Evolutionary conservation across 2,113 vertebrate genomes (phyloP).

Genomic region (Sakesphorus luctuosus): DNA sequence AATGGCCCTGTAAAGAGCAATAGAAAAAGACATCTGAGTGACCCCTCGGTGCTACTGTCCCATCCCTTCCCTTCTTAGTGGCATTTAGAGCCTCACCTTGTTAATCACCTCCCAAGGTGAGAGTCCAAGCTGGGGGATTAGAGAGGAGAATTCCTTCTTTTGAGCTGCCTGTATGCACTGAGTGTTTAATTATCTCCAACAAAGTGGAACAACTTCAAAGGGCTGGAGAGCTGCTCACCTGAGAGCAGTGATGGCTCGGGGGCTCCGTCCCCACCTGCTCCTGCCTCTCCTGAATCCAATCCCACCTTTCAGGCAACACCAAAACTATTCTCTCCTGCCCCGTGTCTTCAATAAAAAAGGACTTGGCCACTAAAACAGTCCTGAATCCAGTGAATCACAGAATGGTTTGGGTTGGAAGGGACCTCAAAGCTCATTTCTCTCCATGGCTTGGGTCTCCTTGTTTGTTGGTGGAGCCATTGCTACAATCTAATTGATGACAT

Average conservation of each 20-base stretch:
- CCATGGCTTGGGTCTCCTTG: too few species aligned
- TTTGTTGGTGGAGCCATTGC: too few species aligned
- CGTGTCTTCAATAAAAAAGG: neutral
- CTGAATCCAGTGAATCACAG: neutral
- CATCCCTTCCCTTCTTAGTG: neutral
- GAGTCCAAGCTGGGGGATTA: neutral
- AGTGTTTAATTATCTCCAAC: neutral
- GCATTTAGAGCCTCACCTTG: conserved; percentile 59
- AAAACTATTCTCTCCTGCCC: neutral
- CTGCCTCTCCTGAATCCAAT: neutral
- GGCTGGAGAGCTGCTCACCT: neutral
- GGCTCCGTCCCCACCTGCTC: neutral
- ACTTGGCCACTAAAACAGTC: neutral
- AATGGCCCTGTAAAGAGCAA: neutral
- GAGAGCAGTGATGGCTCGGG: neutral
- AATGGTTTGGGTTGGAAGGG: neutral
- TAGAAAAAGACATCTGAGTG: conserved; percentile 42
- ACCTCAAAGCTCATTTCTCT: fast-evolving
- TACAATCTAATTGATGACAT: too few species aligned
- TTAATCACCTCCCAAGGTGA: conserved; percentile 63
- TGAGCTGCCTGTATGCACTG: neutral
- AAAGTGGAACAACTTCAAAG: neutral
- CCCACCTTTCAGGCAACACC: neutral
- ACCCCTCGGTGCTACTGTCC: neutral
- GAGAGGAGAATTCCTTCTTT: neutral